These are phyloP conservation scores for Drosophila dives DNA, from an alignment of 2,888 invertebrate species.

Conservation along the genomic window DNA sequence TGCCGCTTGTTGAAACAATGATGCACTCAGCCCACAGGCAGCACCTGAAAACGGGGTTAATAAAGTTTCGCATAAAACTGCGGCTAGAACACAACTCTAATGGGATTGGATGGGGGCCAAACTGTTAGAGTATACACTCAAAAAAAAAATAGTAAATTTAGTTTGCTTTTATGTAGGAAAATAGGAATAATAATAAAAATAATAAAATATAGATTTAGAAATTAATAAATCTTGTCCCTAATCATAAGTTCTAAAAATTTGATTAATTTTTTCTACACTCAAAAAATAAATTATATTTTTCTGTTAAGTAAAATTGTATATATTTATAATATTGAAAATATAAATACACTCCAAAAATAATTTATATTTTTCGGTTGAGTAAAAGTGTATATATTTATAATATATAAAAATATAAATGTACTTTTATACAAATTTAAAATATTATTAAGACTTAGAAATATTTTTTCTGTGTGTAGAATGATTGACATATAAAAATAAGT, in stretches of 20 bases:
- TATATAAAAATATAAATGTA: background rate
- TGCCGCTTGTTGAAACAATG: conserved; percentile 35
- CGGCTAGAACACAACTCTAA: conserved; percentile 11
- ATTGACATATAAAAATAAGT: background rate
- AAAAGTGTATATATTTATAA: background rate
- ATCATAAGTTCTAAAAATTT: background rate
- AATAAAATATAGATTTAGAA: too few relatives aligned
- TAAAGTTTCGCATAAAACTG: conserved; percentile 62
- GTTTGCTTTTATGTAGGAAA: too few relatives aligned
- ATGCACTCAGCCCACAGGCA: conserved; percentile 19
- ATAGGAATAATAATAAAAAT: too few relatives aligned
- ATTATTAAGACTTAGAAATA: background rate
- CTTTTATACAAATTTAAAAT: background rate
- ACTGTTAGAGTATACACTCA: background rate
- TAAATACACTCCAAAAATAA: background rate
- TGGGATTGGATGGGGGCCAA: background rate
- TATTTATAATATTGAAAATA: background rate
- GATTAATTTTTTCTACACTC: background rate
- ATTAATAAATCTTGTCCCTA: background rate
- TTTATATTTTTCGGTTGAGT: background rate
- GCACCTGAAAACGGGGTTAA: conserved; percentile 71
- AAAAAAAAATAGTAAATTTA: background rate
- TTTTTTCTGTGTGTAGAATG: background rate
- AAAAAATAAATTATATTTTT: background rate
- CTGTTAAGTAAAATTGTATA: background rate